Percentiles rank a stretch among this genome's conserved stretches.
Conservation (phyloP, 37 sponge, comb jelly and placozoan genomes). For the Bolinopsis microptera region DNA sequence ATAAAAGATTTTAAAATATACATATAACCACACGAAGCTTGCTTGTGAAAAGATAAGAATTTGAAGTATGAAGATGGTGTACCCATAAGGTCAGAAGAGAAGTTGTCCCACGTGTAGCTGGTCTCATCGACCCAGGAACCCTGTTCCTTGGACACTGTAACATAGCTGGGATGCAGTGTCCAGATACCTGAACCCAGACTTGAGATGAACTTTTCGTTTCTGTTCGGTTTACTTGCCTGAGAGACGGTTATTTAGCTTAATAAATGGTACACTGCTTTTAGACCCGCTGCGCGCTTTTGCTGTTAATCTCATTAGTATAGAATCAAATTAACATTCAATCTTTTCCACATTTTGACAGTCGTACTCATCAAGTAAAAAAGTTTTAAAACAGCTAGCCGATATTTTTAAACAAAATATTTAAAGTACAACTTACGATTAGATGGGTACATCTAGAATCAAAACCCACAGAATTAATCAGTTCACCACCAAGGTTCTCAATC, state of each 20-base stretch:
- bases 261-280: too few species aligned
- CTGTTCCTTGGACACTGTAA: not conserved
- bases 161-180: conserved; percentile 25
- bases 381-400: too few species aligned
- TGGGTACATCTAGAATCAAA: conserved; percentile 48
- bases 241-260: not conserved
- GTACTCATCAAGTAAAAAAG: too few species aligned
- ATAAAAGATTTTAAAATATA: too few species aligned
- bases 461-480: not conserved
- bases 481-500: not conserved
- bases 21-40: too few species aligned
- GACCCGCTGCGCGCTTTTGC: too few species aligned
- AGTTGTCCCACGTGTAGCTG: conserved; percentile 16
- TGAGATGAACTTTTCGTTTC: conserved; percentile 59
- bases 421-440: not conserved
- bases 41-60: too few species aligned
- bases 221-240: conserved; percentile 32
- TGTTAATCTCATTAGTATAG: too few species aligned
- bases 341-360: too few species aligned
- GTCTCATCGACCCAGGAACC: conserved; percentile 15
- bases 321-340: too few species aligned
- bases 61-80: too few species aligned
- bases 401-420: too few species aligned
- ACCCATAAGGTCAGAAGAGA: conserved; percentile 9
- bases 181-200: not conserved